phyloP scores from a whole-genome alignment of 2,888 invertebrate genomes.

The Xanthia togata region DNA sequence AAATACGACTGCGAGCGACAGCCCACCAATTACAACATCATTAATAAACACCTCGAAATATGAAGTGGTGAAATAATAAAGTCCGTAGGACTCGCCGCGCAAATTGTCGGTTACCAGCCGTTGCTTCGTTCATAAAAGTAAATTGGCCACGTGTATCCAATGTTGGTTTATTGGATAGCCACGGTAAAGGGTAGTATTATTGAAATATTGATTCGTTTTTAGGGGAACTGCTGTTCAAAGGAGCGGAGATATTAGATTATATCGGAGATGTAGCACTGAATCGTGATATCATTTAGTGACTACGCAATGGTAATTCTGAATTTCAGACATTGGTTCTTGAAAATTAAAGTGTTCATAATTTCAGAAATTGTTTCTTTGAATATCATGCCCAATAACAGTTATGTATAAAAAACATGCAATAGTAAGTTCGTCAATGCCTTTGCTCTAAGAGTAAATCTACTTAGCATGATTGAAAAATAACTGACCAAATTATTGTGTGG shows the following conservation, averaged over 20 bases:
- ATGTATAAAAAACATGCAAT: background rate
- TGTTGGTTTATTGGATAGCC: constrained; percentile 70
- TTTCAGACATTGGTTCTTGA: background rate
- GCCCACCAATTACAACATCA: constrained; percentile 84
- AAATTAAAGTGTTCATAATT: background rate
- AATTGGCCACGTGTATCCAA: constrained; percentile 77
- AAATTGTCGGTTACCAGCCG: constrained; percentile 74
- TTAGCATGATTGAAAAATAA: background rate
- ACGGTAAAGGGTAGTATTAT: constrained; percentile 63
- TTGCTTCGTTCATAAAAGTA: constrained; percentile 70
- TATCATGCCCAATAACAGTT: background rate
- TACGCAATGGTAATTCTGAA: constrained; percentile 3
- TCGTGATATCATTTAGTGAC: constrained; percentile 10
- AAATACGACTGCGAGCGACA: constrained; percentile 80
- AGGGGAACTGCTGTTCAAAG: constrained; percentile 28
- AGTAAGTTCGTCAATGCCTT: background rate
- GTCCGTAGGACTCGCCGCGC: constrained; percentile 69
- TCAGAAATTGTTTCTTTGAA: background rate
- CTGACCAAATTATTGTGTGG: too few species aligned
- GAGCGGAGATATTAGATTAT: constrained; percentile 30
- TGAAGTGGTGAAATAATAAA: constrained; percentile 83
- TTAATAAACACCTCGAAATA: constrained; percentile 85
- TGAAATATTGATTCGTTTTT: constrained; percentile 57
- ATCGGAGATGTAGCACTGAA: constrained; percentile 30
- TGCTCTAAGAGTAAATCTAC: background rate